Base-by-base conservation (phyloP, 92 coral and sea anemone genomes). In the Phymanthus crucifer region DNA sequence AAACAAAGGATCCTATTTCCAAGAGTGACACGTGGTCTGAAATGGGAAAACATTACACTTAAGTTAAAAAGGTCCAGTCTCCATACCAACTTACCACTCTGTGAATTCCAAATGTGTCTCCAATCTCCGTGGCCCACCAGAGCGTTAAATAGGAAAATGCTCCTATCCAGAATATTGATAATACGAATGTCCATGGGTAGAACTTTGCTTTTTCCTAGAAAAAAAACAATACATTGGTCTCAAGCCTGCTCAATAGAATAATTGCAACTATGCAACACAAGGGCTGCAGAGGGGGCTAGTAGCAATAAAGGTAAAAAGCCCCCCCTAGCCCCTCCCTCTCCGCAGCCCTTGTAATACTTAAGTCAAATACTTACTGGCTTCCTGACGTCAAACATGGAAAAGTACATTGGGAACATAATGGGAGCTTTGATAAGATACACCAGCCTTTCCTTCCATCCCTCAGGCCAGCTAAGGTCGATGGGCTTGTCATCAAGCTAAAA, bases 381-480 rank as follows among this genome's bases (percentile, higher is more conserved):
- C 40, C 92, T 87, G 78, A 93, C 91, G 68, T 95, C 99, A 67
- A 82, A 79, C 75, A 90, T 90, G 4, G 99, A 87, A 76, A 57
- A 87, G 71, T 93, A 90, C 92, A 95, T 87, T 21, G 81, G 85
- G 56, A 88, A 89, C 72, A 95, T 29, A 26, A 95, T 26, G 11
- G 99, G 99, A 11, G 97, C 96, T 71, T 91, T 84, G 16, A 93
- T 85, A 57, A 95, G 23, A 72, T 88, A 95, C 0, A 87, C 85
- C 0, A 95, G 33, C 18, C 93, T 88, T 66, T 95, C 94, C 69
- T 84, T 92, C 86, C 94, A 90, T 12, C 90, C 87, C 61, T 85
- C 84, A 18, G 98, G 98, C 98, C 98, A 95, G 86, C 97, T 88
- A 26, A 95, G 92, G 74, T 95, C 93, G 6, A 92, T 87, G 11